Evolutionary conservation across 2,888 invertebrate genomes (phyloP).

Genomic region (Drosophila antonietae): DNA sequence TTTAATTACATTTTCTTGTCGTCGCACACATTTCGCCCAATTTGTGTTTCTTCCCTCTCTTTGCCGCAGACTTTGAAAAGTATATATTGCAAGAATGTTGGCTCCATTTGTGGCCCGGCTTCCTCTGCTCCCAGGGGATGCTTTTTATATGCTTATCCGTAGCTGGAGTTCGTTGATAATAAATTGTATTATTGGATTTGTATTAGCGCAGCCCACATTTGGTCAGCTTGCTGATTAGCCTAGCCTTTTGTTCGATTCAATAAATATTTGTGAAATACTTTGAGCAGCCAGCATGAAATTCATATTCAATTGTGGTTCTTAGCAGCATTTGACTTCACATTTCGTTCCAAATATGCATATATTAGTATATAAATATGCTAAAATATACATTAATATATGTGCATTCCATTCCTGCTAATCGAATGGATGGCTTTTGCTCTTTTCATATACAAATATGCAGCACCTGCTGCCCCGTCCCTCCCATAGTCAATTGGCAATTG

Average conservation of each 20-base stretch:
- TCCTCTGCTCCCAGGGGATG: constrained; percentile 24
- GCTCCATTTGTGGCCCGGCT: constrained; percentile 37
- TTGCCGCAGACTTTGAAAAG: neutral
- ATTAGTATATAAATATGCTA: too few relatives aligned
- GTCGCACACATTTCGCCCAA: constrained; percentile 30
- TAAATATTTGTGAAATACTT: constrained; percentile 64
- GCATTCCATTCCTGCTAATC: neutral
- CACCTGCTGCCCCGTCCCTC: neutral
- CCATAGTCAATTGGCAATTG: constrained; percentile 15
- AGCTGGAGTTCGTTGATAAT: constrained; percentile 53
- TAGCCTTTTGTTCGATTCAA: constrained; percentile 39
- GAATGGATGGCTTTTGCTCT: neutral
- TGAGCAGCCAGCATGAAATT: neutral
- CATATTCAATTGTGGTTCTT: constrained; percentile 28
- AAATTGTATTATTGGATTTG: constrained; percentile 78
- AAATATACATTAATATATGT: neutral
- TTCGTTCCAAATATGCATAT: neutral
- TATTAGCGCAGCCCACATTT: constrained; percentile 50
- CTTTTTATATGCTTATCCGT: neutral
- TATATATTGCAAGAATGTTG: constrained; percentile 31
- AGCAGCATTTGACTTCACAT: neutral
- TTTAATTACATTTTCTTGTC: constrained; percentile 69
- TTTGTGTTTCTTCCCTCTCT: neutral
- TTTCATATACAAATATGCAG: neutral
- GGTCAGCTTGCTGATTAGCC: constrained; percentile 36